phyloP scores from a whole-genome alignment of 2,113 vertebrate genomes.

The Odobenus rosmarus region DNA sequence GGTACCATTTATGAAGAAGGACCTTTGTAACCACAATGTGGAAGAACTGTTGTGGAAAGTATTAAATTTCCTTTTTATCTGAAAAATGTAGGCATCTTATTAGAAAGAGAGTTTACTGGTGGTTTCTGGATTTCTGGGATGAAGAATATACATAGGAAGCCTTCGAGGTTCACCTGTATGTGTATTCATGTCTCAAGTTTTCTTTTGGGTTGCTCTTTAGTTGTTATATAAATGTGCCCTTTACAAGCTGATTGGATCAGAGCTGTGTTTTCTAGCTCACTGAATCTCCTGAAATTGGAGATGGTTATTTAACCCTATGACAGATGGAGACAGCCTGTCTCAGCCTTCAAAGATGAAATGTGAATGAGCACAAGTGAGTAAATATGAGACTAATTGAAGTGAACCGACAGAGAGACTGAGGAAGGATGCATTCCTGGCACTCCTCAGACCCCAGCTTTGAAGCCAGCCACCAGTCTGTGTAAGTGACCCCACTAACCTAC shows the following conservation, averaged over 20 bases:
- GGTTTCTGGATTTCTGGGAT: slow-evolving; percentile 1
- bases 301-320: slow-evolving; percentile 81
- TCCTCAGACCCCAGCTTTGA: slow-evolving; percentile 79
- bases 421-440: slow-evolving; percentile 69
- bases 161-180: neutral
- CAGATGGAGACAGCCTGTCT: slow-evolving; percentile 85
- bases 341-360: slow-evolving; percentile 82
- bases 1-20: neutral
- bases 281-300: slow-evolving; percentile 81
- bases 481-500: slow-evolving; percentile 74
- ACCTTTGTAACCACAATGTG: neutral
- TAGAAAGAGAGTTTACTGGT: neutral
- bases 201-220: neutral
- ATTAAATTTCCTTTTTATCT: neutral
- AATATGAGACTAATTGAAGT: slow-evolving; percentile 80
- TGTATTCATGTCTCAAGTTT: neutral
- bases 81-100: neutral
- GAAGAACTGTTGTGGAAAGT: neutral
- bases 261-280: slow-evolving; percentile 72
- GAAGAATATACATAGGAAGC: neutral
- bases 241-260: slow-evolving; percentile 6
- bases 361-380: slow-evolving; percentile 75
- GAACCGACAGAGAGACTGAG: slow-evolving; percentile 49
- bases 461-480: slow-evolving; percentile 81
- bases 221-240: neutral